Percentiles rank a stretch among this genome's conserved stretches.
Conservation (phyloP, 2,113 vertebrate species). For the Reinhardtius hippoglossoides region DNA sequence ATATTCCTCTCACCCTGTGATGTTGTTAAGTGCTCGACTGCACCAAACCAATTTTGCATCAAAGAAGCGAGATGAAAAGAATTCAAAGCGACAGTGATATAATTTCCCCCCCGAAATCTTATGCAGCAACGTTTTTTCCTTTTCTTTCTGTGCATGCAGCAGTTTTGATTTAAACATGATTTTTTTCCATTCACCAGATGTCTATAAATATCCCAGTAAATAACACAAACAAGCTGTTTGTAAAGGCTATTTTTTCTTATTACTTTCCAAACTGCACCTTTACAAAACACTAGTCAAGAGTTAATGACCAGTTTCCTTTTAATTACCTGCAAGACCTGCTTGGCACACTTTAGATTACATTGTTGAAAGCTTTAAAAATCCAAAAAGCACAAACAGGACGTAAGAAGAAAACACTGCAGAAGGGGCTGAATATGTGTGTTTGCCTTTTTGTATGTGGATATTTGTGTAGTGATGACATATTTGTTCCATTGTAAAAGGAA, state of each 20-base stretch:
- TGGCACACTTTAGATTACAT: constrained; percentile 9
- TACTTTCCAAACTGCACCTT: not conserved
- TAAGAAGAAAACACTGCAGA: constrained; percentile 2
- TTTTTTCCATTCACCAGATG: constrained; percentile 34
- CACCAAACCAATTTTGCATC: constrained; percentile 77
- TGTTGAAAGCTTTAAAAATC: constrained; percentile 14
- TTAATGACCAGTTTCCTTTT: not conserved
- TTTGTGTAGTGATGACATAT: too few species aligned
- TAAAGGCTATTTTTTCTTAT: not conserved
- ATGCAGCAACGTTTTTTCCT: constrained; percentile 25
- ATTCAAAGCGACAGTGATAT: constrained; percentile 67
- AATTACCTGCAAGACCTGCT: constrained; percentile 10
- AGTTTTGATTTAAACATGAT: constrained; percentile 42
- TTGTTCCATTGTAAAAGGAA: too few species aligned
- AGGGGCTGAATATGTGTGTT: too few species aligned
- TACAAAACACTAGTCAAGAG: not conserved
- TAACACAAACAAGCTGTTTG: constrained; percentile 10
- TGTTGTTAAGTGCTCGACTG: constrained; percentile 70
- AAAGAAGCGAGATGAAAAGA: constrained; percentile 75
- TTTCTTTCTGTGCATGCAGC: constrained; percentile 23
- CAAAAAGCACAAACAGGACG: not conserved
- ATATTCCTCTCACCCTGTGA: constrained; percentile 59
- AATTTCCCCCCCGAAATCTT: constrained; percentile 59
- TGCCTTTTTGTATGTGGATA: too few species aligned
- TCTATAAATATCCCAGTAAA: constrained; percentile 34